Evolutionary conservation across 1,140 invertebrate genomes (phyloP).

Genomic region (Theocolax elegans): DNA sequence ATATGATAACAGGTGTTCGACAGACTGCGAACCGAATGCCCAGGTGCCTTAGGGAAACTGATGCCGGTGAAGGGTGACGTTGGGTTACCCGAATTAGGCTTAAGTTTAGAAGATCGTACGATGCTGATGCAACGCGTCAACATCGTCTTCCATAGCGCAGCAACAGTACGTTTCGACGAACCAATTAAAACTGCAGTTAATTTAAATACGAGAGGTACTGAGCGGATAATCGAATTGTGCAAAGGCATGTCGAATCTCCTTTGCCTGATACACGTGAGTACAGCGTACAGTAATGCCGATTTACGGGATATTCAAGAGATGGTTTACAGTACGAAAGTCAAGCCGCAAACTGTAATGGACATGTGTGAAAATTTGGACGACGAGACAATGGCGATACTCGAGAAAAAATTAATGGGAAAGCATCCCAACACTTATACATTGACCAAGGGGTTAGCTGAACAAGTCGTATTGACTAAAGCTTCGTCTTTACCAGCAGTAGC

Average conservation of each 20-base stretch:
- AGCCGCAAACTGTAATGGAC: constrained; percentile 77
- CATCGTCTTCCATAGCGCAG: constrained; percentile 93
- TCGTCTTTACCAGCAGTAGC: constrained; percentile 81
- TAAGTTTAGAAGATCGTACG: constrained; percentile 69
- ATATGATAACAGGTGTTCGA: constrained; percentile 83
- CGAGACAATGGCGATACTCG: constrained; percentile 73
- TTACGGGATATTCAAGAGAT: constrained; percentile 75
- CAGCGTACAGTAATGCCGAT: constrained; percentile 88
- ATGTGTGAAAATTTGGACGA: constrained; percentile 78
- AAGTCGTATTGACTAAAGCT: constrained; percentile 74
- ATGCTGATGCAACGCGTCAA: constrained; percentile 78
- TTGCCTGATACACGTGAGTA: constrained; percentile 87
- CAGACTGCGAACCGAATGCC: constrained; percentile 74
- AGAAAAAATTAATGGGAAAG: constrained; percentile 75
- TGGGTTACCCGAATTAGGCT: constrained; percentile 72
- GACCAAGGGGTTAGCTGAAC: constrained; percentile 87
- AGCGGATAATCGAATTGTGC: constrained; percentile 74
- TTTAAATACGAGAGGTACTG: constrained; percentile 78
- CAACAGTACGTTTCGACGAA: constrained; percentile 82
- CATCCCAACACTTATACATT: constrained; percentile 91
- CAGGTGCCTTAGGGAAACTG: constrained; percentile 79
- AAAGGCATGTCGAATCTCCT: constrained; percentile 77
- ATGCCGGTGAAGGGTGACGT: constrained; percentile 82
- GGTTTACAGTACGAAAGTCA: constrained; percentile 76
- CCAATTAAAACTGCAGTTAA: constrained; percentile 77